These are phyloP conservation scores for Poeciliopsis presidionis DNA, from an alignment of 2,797 vertebrate genomes.

Conservation along the genomic window DNA sequence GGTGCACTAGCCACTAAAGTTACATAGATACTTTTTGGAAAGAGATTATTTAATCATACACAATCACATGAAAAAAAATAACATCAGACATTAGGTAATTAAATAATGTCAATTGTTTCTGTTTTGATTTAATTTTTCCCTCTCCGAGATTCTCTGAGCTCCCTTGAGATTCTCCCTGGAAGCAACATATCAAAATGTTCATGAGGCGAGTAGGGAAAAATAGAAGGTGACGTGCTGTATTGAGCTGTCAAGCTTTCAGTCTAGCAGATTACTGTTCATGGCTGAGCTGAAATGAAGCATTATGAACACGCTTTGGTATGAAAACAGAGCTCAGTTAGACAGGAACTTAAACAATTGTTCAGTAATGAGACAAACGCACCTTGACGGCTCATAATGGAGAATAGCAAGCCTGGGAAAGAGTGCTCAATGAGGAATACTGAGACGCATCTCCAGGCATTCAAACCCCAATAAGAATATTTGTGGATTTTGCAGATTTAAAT, in stretches of 20 bases:
- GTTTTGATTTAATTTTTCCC: constrained; percentile 55
- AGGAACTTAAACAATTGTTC: constrained; percentile 76
- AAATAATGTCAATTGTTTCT: constrained; percentile 49
- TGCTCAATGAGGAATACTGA: constrained; percentile 57
- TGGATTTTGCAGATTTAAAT: constrained; percentile 29
- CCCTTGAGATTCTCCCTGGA: constrained; percentile 53
- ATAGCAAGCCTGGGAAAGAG: constrained; percentile 52
- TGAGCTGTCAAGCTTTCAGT: constrained; percentile 75
- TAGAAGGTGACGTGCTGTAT: constrained; percentile 60
- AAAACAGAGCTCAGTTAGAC: constrained; percentile 67
- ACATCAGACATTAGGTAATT: constrained; percentile 48
- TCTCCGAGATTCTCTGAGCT: constrained; percentile 41
- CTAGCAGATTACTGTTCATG: constrained; percentile 65
- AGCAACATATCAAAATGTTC: constrained; percentile 64
- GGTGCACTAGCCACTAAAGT: constrained; percentile 35
- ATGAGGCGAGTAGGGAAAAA: constrained; percentile 54
- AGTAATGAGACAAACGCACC: constrained; percentile 76
- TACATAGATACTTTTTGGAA: constrained; percentile 15
- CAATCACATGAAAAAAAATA: constrained; percentile 10
- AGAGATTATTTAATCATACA: constrained; percentile 18
- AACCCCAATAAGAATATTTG: constrained; percentile 30
- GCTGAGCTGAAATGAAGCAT: constrained; percentile 60
- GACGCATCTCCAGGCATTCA: constrained; percentile 61
- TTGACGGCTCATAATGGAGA: constrained; percentile 73
- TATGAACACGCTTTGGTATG: constrained; percentile 55